A percentile compares a stretch with the other conserved stretches of the same genome.
Conservation (phyloP, 2,113 vertebrate species). For the Philantomba maxwellii region DNA sequence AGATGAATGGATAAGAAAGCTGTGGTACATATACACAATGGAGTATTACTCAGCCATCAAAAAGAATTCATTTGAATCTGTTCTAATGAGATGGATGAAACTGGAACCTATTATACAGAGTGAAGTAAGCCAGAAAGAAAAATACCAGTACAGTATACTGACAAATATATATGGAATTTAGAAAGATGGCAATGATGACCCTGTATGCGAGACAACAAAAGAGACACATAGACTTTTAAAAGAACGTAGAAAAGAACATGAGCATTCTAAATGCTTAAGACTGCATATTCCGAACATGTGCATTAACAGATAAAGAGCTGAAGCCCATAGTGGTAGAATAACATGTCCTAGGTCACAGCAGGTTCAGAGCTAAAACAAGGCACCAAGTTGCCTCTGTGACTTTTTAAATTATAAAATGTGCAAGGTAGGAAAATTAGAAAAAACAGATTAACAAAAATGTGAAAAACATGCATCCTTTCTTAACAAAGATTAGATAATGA, state of each 20-base stretch:
- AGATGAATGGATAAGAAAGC: no score
- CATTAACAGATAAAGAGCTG: not conserved
- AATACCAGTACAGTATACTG: no score
- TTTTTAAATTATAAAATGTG: not conserved
- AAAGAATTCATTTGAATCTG: no score
- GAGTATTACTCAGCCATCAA: no score
- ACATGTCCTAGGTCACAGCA: not conserved
- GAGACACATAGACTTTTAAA: not conserved
- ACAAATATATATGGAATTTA: no score
- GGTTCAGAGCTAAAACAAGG: not conserved
- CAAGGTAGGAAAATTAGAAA: slow-evolving; percentile 10
- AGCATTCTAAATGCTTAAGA: not conserved
- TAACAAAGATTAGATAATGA: not conserved
- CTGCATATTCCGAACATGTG: not conserved
- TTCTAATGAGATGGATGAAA: no score
- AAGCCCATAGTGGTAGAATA: not conserved
- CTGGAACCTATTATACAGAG: no score
- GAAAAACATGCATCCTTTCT: not conserved
- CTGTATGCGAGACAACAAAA: no score
- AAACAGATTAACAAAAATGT: not conserved
- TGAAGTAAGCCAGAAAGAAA: no score
- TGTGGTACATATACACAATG: no score
- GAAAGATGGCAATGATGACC: no score
- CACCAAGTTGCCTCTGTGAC: not conserved
- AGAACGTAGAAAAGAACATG: not conserved